A percentile compares a stretch with the other conserved stretches of the same genome.
Evolutionary conservation across 1,140 invertebrate genomes (phyloP).

Genomic region (Globodera ellingtonae): DNA sequence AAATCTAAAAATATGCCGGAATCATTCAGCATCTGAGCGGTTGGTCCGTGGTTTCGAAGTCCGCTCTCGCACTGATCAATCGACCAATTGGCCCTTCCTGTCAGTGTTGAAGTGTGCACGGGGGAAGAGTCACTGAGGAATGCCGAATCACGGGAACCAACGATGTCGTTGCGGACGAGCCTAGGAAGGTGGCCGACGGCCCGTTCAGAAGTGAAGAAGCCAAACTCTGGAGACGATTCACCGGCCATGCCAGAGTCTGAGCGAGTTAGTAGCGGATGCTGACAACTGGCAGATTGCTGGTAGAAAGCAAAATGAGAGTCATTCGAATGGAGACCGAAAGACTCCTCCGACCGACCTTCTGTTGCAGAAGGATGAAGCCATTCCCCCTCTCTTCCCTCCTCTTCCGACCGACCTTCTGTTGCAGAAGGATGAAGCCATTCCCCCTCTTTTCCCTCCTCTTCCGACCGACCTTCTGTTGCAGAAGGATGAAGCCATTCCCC

Average conservation of each 20-base stretch:
- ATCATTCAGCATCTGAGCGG: slow-evolving; percentile 20
- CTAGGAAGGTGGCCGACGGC: neutral
- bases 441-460: neutral
- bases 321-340: neutral
- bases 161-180: neutral
- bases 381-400: neutral
- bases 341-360: neutral
- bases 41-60: neutral
- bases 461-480: too few relatives aligned
- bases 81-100: neutral
- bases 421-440: neutral
- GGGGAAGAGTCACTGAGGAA: neutral
- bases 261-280: neutral
- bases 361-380: too few relatives aligned
- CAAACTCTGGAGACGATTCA: neutral
- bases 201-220: neutral
- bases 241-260: slow-evolving; percentile 12
- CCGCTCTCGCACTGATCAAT: neutral
- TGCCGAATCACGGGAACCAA: neutral
- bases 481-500: too few relatives aligned
- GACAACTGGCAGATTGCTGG: neutral
- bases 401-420: neutral
- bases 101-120: neutral
- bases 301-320: neutral
- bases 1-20: slow-evolving; percentile 30